These are phyloP conservation scores for Notoglanidium macrostoma DNA, from an alignment of 2,797 vertebrate genomes.

Conservation along the genomic window DNA sequence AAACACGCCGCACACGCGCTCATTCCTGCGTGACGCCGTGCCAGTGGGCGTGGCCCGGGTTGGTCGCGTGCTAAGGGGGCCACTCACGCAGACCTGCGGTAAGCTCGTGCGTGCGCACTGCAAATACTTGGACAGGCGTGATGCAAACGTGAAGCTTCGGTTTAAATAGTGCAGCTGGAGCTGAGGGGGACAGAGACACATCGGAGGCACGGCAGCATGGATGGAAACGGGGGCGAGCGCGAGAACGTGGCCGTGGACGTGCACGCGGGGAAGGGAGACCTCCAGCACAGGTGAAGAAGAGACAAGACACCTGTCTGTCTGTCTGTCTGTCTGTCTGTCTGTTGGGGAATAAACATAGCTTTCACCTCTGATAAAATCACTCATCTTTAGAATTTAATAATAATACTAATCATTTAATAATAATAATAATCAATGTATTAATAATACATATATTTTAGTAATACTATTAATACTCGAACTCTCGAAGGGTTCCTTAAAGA, in stretches of 20 bases:
- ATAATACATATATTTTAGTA: background rate
- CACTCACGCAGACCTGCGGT: background rate
- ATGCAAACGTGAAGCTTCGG: background rate
- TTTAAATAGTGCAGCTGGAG: conserved; percentile 40
- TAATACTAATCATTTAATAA: background rate
- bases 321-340: background rate
- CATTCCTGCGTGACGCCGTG: too few species aligned
- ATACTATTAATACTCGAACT: background rate
- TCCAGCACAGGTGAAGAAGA: conserved; percentile 73
- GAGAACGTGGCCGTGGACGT: background rate
- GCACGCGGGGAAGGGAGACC: conserved; percentile 57
- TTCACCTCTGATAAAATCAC: background rate
- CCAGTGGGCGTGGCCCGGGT: background rate
- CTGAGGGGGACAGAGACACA: conserved; percentile 24
- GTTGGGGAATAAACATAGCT: background rate
- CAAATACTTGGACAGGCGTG: background rate
- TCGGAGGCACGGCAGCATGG: background rate
- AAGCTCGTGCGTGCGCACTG: background rate
- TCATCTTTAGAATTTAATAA: background rate
- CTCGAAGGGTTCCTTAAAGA: background rate
- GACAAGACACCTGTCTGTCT: background rate
- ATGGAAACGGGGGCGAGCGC: background rate
- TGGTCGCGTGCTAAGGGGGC: too few species aligned
- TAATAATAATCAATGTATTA: background rate
- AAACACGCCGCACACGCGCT: background rate